Evolutionary conservation across 2,888 invertebrate genomes (phyloP).

Genomic region (Endomychus coccineus): DNA sequence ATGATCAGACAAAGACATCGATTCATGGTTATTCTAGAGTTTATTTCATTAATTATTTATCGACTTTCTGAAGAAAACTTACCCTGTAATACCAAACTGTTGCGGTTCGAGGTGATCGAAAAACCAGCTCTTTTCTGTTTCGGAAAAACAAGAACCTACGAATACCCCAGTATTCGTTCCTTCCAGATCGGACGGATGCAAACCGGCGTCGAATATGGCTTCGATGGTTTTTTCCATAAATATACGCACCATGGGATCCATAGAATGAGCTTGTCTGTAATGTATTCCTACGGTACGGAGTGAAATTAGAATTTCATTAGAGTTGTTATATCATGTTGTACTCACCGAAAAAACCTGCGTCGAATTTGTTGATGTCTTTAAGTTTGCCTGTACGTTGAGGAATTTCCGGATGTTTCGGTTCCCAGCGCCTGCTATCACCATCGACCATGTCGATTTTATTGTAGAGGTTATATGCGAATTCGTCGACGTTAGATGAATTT

Average conservation of each 20-base stretch:
- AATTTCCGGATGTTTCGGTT: constrained; percentile 51
- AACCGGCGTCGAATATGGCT: constrained; percentile 55
- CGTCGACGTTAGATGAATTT: constrained; percentile 64
- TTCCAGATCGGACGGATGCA: constrained; percentile 60
- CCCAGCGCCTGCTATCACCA: constrained; percentile 71
- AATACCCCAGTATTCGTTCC: constrained; percentile 74
- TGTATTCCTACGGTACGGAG: no score
- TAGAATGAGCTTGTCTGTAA: constrained; percentile 55
- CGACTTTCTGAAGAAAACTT: no score
- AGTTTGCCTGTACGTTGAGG: constrained; percentile 62
- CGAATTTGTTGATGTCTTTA: constrained; percentile 47
- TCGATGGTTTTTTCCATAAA: constrained; percentile 55
- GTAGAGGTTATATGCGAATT: constrained; percentile 64
- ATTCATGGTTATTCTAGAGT: no score
- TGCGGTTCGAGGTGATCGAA: constrained; percentile 60
- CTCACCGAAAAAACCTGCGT: constrained; percentile 47
- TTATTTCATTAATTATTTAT: no score
- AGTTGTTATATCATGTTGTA: no score
- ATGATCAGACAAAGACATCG: no score
- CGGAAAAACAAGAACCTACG: constrained; percentile 70
- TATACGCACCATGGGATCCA: constrained; percentile 53
- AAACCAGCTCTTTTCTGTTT: constrained; percentile 68
- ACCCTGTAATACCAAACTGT: constrained; percentile 49
- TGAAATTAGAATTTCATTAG: no score
- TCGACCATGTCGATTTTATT: constrained; percentile 79